Conservation (phyloP, 2,797 vertebrate species). For the Pangasius sanitwongsei region DNA sequence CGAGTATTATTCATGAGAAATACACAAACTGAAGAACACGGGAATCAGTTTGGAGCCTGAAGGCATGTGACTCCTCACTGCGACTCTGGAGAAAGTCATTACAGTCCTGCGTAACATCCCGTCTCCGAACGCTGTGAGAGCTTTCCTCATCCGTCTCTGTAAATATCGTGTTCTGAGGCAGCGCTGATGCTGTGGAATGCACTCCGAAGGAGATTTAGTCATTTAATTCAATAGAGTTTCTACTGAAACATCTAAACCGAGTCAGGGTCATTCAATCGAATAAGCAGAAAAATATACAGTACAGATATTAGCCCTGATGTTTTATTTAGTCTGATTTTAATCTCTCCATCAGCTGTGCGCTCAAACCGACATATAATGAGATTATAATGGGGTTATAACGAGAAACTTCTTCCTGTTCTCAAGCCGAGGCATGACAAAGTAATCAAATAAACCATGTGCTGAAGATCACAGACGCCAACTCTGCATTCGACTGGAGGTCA, state of each 20-base stretch:
- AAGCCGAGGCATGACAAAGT: not conserved
- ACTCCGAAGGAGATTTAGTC: not conserved
- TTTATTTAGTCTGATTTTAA: slow-evolving; percentile 3
- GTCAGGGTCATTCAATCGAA: not conserved
- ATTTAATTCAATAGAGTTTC: not conserved
- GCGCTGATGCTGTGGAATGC: not conserved
- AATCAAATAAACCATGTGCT: not conserved
- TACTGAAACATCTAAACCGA: not conserved
- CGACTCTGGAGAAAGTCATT: slow-evolving; percentile 68
- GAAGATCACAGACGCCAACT: not conserved
- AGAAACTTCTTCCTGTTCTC: not conserved
- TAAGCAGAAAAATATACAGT: not conserved
- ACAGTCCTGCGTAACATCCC: slow-evolving; percentile 53
- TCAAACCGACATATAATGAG: not conserved
- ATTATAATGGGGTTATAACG: not conserved
- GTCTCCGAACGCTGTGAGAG: not conserved
- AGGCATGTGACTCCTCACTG: slow-evolving; percentile 53
- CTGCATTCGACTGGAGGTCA: not conserved
- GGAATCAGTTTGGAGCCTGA: slow-evolving; percentile 50
- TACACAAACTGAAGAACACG: slow-evolving; percentile 38
- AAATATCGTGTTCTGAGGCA: not conserved
- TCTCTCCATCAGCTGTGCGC: not conserved
- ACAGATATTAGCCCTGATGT: not conserved
- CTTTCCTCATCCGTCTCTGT: not conserved
- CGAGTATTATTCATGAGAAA: slow-evolving; percentile 43